Evolutionary conservation across 2,797 vertebrate genomes (phyloP), one percentile per base, ranked within the genome.

Genomic region (Acropternis orthonyx): DNA sequence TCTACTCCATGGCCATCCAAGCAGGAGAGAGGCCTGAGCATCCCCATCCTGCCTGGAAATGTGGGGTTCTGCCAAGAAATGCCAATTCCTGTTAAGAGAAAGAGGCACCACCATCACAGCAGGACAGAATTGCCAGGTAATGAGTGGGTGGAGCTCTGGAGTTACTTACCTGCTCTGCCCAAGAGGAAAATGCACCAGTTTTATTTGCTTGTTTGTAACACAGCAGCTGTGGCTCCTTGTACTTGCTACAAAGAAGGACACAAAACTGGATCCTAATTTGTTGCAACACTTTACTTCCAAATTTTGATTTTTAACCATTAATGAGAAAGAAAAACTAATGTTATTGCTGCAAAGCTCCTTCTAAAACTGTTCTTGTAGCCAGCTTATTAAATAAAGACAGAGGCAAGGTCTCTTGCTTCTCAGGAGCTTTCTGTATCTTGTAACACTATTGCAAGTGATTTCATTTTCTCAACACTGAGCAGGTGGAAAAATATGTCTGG

Each of bases 71-170:
- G 37, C 37, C 37, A 37, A 9, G 37, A 37, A 37, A 37, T 37
- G 37, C 37, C 37, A 37, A 37, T 37, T 37, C 37, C 37, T 37
- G 37, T 17, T 12, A 34, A 10, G 0, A 73, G 34, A 28, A 37
- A 17, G 2, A 19, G 2, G 18, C 26, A 13, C 19, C 16, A 9
- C 2, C 10, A 0, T 28, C 44, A 9, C 36, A 30, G 43, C 36
- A 44, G 26, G 27, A 78, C 62, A 75, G 30, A 19, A 36, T 3
- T 12, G 5, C 12, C 55, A 61, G 82, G 67, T 56, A 34, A 7
- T 1, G 3, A 11, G 22, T 18, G 9, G 0, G 2, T 59, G 58
- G 26, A 37, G 36, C 24, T 59, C 58, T 12, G 12, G 10, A 37
- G 37, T 17, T 19, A 3, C 14, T 8, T n/a, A 15, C 49, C 24